These are phyloP conservation scores for Parus major DNA, from an alignment of 2,113 vertebrate species.

Conservation along the genomic window DNA sequence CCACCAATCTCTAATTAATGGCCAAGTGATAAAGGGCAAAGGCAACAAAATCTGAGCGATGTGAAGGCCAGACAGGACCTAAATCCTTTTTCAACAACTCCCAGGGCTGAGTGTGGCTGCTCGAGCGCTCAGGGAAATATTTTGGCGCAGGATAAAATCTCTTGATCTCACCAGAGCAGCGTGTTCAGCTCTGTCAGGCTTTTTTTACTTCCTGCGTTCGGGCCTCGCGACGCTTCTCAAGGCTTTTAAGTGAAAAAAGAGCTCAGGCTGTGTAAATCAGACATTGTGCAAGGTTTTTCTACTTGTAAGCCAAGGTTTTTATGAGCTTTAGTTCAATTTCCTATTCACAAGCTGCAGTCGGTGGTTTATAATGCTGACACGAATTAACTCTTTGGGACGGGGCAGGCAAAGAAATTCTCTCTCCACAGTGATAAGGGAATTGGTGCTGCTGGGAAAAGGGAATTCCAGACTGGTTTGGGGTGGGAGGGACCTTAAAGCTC, in stretches of 20 bases:
- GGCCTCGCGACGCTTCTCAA: not conserved
- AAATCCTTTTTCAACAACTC: not conserved
- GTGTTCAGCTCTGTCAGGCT: not conserved
- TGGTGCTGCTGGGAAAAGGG: not conserved
- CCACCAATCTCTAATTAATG: not conserved
- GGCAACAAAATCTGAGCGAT: not conserved
- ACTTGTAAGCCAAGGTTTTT: not conserved
- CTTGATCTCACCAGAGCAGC: not conserved
- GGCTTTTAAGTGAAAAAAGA: not conserved
- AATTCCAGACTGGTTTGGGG: not conserved
- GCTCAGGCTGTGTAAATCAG: not conserved
- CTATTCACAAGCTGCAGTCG: not conserved
- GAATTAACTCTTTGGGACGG: not conserved
- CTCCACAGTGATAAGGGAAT: fast-evolving
- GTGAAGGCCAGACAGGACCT: not conserved
- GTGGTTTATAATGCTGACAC: not conserved
- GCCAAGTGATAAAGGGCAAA: not conserved
- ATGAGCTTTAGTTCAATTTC: not conserved
- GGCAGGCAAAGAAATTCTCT: not conserved
- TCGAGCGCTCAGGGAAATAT: not conserved
- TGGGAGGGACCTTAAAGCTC: fast-evolving
- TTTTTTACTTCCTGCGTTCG: not conserved
- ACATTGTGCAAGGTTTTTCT: not conserved
- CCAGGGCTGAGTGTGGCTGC: not conserved
- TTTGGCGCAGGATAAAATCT: not conserved